Percentiles rank a stretch among this genome's conserved stretches.
These are phyloP conservation scores for Ericerus pela DNA, from an alignment of 1,140 invertebrate species.

Conservation along the genomic window DNA sequence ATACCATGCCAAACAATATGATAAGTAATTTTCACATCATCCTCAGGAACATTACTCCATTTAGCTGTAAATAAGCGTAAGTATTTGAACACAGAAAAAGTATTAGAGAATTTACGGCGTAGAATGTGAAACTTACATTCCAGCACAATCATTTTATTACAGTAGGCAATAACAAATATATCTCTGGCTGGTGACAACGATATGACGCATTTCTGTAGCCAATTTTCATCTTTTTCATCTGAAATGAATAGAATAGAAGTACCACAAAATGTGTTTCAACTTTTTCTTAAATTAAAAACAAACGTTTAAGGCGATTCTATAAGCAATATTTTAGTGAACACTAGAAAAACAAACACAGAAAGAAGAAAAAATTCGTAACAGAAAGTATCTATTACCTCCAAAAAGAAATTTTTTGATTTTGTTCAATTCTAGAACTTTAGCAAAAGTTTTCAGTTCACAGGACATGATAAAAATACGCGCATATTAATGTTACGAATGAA, in stretches of 20 bases:
- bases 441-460: conserved; percentile 19
- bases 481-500: background rate
- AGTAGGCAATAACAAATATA: conserved; percentile 48
- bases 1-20: conserved; percentile 33
- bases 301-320: too few relatives aligned
- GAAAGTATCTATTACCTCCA: conserved; percentile 14
- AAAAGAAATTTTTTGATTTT: conserved; percentile 19
- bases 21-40: conserved; percentile 36
- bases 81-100: too few relatives aligned
- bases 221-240: conserved; percentile 29
- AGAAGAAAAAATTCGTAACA: too few relatives aligned
- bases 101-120: too few relatives aligned
- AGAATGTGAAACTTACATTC: conserved; percentile 30
- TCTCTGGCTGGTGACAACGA: conserved; percentile 60
- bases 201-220: conserved; percentile 53
- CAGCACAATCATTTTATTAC: conserved; percentile 35
- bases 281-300: background rate
- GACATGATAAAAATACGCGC: conserved; percentile 16
- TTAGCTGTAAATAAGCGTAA: conserved; percentile 32
- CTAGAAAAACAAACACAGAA: too few relatives aligned
- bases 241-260: too few relatives aligned
- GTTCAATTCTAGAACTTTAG: conserved; percentile 19
- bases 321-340: too few relatives aligned
- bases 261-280: background rate
- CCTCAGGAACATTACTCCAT: conserved; percentile 36